Conservation (phyloP, 2,888 invertebrate genomes). For the Thera obeliscata region DNA sequence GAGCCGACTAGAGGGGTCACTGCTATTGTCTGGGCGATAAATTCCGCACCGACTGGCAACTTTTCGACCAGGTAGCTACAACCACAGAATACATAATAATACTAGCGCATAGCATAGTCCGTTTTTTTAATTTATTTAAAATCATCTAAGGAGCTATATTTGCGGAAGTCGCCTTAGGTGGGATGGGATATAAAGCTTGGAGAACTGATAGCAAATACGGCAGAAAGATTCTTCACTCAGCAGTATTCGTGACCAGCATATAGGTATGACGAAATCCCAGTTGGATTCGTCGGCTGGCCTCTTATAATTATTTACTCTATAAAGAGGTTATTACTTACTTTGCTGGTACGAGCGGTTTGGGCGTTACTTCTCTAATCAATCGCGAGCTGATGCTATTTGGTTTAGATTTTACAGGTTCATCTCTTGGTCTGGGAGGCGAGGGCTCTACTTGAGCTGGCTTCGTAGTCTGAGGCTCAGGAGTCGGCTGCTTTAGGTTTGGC, state of each 20-base stretch:
- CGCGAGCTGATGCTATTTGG: background rate
- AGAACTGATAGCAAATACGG: too few species aligned
- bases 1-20: conserved; percentile 46
- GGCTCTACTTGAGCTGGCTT: background rate
- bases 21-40: conserved; percentile 54
- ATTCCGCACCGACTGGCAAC: conserved; percentile 50
- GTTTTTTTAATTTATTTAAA: too few species aligned
- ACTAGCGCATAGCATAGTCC: background rate
- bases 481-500: background rate
- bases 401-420: background rate
- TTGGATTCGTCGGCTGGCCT: too few species aligned
- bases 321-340: background rate
- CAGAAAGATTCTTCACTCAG: too few species aligned
- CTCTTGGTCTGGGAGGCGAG: background rate
- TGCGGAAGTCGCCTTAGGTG: too few species aligned
- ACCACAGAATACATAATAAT: background rate
- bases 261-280: too few species aligned
- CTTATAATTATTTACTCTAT: background rate
- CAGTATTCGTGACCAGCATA: too few species aligned
- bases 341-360: background rate
- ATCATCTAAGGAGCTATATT: too few species aligned
- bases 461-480: background rate
- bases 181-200: too few species aligned
- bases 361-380: background rate
- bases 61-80: conserved; percentile 62